Evolutionary conservation across 2,888 invertebrate species (phyloP), one percentile per base, ranked within the genome.

Genomic region (Noctua pronuba): DNA sequence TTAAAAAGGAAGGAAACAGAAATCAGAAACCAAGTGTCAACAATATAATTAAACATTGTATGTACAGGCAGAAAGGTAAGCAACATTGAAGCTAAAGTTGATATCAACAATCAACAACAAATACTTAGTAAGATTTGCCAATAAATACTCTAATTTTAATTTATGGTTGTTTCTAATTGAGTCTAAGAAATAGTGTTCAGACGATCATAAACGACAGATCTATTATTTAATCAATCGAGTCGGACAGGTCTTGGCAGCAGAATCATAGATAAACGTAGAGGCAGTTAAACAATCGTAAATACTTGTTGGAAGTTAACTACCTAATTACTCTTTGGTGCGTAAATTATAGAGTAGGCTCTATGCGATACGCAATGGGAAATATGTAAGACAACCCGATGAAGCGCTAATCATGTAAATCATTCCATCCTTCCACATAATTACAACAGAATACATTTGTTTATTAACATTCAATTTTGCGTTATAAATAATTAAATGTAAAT

Each of bases 371-470:
- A 91, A 91, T 90, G 86, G 86, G 85, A 89, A 90, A 88, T 89
- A 90, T 88, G 87, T 86, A 88, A 89, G 82, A 83, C 80, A 88
- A 86, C 64, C 81, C 82, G 86, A 88, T 89, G 86, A 90, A 88
- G 85, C 86, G 86, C 72, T 87, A 89, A 92, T 89, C 77, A 86
- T 84, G 87, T 78, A 87, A 90, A 92, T 90, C 75, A 87, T 82
- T 87, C 62, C 88, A 90, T 91, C 90, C 91, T 90, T 89, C 90
- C 90, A 87, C 79, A 75, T 86, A 86, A 90, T 90, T 92, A 88
- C 78, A 41, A 72, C 78, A 67, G 73, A 76, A 81, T 81, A 74
- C 28, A 75, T 86, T 83, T 80, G 81, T 77, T 76, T 79, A 78
- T 75, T 73, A 83, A 80, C 77, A 79, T 78, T 82, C 55, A 69